Percentiles rank a stretch among this genome's conserved stretches.
These are phyloP conservation scores for Melanchra persicariae DNA, from an alignment of 2,888 invertebrate genomes.

Conservation along the genomic window DNA sequence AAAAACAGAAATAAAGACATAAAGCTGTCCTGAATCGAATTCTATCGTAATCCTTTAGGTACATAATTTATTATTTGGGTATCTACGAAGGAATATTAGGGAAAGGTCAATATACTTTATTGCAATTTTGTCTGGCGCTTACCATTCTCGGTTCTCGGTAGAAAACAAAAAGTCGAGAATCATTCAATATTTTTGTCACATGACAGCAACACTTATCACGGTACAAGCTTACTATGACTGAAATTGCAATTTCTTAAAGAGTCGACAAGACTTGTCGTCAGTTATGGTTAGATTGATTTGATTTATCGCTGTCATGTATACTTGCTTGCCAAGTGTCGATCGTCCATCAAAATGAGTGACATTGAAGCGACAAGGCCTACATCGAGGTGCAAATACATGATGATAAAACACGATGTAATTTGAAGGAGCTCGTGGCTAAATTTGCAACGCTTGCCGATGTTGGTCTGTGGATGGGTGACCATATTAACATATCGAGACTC, in stretches of 20 bases:
- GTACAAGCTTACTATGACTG: background rate
- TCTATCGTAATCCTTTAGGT: too few relatives aligned
- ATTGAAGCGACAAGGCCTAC: background rate
- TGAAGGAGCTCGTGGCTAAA: too few relatives aligned
- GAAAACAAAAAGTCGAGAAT: background rate
- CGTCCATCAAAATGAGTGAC: constrained; percentile 28
- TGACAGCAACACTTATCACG: background rate
- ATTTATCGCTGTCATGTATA: constrained; percentile 34
- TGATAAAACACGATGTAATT: background rate
- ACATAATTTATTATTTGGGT: too few relatives aligned
- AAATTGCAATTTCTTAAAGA: background rate
- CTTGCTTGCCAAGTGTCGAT: constrained; percentile 9
- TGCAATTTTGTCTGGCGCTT: too few relatives aligned
- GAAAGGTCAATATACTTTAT: too few relatives aligned
- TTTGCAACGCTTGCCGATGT: too few relatives aligned
- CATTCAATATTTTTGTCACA: background rate
- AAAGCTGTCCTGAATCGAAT: too few relatives aligned
- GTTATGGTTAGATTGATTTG: constrained; percentile 8
- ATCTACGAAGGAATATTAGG: too few relatives aligned
- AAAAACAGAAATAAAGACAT: too few relatives aligned
- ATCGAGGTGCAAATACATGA: background rate
- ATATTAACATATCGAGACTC: too few relatives aligned
- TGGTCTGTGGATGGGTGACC: too few relatives aligned
- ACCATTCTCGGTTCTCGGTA: too few relatives aligned
- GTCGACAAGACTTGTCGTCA: constrained; percentile 10